Conservation (phyloP, 2,888 invertebrate species). For the Malthinus seriepunctatus region DNA sequence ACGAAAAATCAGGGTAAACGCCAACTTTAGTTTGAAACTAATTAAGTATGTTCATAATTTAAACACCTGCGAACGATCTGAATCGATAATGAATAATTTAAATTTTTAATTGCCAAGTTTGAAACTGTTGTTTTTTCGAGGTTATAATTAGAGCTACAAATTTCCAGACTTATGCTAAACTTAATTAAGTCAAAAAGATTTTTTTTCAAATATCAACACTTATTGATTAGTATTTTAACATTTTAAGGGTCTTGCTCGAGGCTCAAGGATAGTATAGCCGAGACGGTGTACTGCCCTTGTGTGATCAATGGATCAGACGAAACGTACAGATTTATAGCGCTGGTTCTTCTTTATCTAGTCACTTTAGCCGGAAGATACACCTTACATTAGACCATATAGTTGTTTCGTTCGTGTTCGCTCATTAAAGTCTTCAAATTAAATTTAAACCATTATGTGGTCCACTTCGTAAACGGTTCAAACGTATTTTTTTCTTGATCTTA, state of each 20-base stretch:
- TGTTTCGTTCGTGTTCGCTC: constrained; percentile 2
- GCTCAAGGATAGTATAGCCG: constrained; percentile 23
- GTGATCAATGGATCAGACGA: constrained; percentile 23
- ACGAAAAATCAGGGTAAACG: no score
- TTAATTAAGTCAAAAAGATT: neutral
- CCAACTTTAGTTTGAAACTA: neutral
- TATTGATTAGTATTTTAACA: constrained; percentile 1
- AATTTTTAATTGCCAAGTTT: constrained; percentile 2
- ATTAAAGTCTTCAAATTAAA: constrained; percentile 13
- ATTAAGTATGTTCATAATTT: constrained; percentile 5
- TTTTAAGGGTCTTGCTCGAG: constrained; percentile 1
- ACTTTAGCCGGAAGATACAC: constrained; percentile 35
- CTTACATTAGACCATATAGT: constrained; percentile 16
- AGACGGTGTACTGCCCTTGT: constrained; percentile 22
- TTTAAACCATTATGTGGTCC: constrained; percentile 10
- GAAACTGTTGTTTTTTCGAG: neutral
- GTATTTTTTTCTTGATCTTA: constrained; percentile 22
- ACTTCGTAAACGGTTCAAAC: constrained; percentile 24
- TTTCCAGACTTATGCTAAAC: neutral
- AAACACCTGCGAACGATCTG: constrained; percentile 2
- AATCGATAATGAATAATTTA: constrained; percentile 4
- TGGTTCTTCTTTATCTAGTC: constrained; percentile 37
- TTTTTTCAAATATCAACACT: neutral
- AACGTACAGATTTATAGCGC: constrained; percentile 32
- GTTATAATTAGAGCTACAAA: neutral